These are phyloP conservation scores for Nerophis lumbriciformis DNA, from an alignment of 2,113 vertebrate genomes.

Conservation along the genomic window DNA sequence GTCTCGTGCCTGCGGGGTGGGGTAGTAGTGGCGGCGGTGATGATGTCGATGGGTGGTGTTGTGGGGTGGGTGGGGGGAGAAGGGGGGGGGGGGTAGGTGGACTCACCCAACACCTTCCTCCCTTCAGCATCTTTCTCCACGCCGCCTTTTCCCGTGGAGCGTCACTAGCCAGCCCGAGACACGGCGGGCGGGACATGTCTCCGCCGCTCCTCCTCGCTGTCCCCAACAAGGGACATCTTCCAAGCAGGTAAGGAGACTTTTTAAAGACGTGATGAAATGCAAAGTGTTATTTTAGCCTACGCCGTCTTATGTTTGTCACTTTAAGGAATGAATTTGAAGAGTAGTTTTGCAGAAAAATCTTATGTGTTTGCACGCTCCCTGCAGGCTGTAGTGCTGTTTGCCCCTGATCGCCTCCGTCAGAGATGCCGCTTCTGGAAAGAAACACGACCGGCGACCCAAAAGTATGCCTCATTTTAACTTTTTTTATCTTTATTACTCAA, in stretches of 20 bases:
- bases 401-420: not conserved
- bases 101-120: conserved; percentile 61
- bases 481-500: not conserved
- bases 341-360: conserved; percentile 31
- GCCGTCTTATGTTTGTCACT: not conserved
- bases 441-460: conserved; percentile 40
- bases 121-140: conserved; percentile 58
- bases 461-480: conserved; percentile 47
- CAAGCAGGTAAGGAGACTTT: conserved; percentile 34
- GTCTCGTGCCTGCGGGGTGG: conserved; percentile 57
- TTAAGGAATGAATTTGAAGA: not conserved
- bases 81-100: not conserved
- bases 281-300: not conserved
- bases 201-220: conserved; percentile 15
- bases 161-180: not conserved
- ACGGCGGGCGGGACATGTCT: not conserved
- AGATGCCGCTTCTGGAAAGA: conserved; percentile 62
- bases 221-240: conserved; percentile 2
- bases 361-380: not conserved
- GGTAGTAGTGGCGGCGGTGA: too few relatives aligned
- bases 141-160: conserved; percentile 22
- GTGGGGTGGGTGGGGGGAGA: conserved; percentile 42
- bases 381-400: conserved; percentile 12
- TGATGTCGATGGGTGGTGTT: too few relatives aligned
- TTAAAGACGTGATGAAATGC: not conserved